Base-by-base conservation (phyloP, 2,797 vertebrate genomes). In the Brachyrhaphis roseni region DNA sequence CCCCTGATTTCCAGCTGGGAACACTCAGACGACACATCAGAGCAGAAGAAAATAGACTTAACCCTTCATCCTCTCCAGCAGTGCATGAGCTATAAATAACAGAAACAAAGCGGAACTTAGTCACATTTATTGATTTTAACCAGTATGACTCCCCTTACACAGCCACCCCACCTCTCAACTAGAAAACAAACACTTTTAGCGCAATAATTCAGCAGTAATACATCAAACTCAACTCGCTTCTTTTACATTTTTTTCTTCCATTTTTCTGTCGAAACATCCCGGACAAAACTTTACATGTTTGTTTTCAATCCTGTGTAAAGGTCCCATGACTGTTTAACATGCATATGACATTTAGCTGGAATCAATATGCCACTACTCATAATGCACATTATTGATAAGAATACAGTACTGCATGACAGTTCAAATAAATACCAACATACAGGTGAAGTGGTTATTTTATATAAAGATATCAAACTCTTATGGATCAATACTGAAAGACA, bases 401-500 rank as follows among this genome's bases (percentile, higher is more conserved):
- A 97, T 98, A 98, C 97, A 98, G 97, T 98, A 98, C 97, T 97
- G 96, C 86, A 96, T 95, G 96, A 98, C 96, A 95, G 96, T 96
- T 97, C 96, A 99, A 99, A 99, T 99, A 98, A 99, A 99, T 99
- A 99, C 96, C 97, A 97, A 97, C 96, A 91, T 95, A 97, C 95
- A 95, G 93, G 97, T 96, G 97, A 96, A 96, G 95, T 97, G 85
- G 93, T 96, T 97, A 94, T 95, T 96, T 95, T 84, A 95, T 96
- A 96, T 94, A 98, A 98, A 98, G 96, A 97, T 96, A 97, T 97
- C 96, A 97, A 97, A 97, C 95, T 95, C 96, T 97, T 94, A 96
- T 93, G 95, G 96, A 96, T 97, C 97, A 98, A 98, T 97, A 98
- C 97, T 98, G 97, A 95, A 98, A 98, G 94, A 98, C 96, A 97